phyloP scores from a whole-genome alignment of 2,113 vertebrate species.

The Leucopternis melanops region DNA sequence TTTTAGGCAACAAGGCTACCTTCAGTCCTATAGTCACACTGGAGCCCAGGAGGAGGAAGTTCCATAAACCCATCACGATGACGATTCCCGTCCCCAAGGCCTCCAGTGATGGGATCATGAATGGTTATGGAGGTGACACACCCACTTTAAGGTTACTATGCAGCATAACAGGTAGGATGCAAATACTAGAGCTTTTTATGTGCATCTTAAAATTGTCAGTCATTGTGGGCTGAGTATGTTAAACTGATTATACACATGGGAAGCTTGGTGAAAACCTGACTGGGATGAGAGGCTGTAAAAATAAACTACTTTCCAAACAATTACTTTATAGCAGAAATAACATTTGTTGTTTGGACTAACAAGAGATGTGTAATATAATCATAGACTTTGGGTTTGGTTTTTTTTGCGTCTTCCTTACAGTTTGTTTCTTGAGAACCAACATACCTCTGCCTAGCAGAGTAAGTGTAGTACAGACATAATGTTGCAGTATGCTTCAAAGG shows the following conservation, averaged over 20 bases:
- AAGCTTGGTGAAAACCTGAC: neutral
- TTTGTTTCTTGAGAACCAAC: neutral
- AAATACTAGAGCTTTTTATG: neutral
- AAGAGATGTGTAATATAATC: neutral
- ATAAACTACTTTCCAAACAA: neutral
- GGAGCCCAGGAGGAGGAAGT: conserved; percentile 94
- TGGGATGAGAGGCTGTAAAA: neutral
- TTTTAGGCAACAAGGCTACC: conserved; percentile 89
- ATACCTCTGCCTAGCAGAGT: neutral
- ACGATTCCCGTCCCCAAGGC: conserved; percentile 93
- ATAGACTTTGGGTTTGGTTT: fast-evolving
- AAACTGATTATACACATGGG: neutral
- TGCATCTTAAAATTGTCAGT: neutral
- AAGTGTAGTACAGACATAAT: neutral
- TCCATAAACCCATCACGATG: conserved; percentile 99
- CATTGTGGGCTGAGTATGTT: neutral
- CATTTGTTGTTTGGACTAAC: neutral
- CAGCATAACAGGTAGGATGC: conserved; percentile 90
- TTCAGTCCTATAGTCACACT: conserved; percentile 97
- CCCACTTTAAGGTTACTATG: conserved; percentile 92
- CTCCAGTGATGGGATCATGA: conserved; percentile 79
- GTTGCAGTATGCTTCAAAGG: neutral
- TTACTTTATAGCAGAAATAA: neutral
- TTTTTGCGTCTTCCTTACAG: neutral
- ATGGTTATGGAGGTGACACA: conserved; percentile 86